Base-by-base conservation (phyloP, 1,140 invertebrate genomes). In the Berghia stephanieae region DNA sequence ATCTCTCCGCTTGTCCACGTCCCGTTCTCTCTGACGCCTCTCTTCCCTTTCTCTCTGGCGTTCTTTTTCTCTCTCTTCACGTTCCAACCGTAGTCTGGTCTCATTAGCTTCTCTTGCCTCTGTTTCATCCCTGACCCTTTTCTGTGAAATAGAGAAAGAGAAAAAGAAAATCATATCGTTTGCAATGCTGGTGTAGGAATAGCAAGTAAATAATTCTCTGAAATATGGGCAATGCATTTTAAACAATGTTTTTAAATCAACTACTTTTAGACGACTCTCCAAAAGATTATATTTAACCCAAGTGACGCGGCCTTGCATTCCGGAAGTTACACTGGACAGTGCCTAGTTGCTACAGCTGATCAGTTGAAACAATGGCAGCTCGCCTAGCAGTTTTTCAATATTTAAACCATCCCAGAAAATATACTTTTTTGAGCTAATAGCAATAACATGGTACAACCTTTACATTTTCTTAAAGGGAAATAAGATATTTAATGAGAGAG, bases 21-120 rank as follows among this genome's bases (percentile, higher is more conserved):
- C 81, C 60, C 78, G 77, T 52, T 80, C 80, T 43, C 76, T 84
- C 80, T 69, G 72, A 75, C 75, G 82, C 82, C 60, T 80, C 80
- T 82, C 79, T 75, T 83, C 82, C 68, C 81, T 71, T 90, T 85
- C 92, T 91, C 77, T 90, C 90, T 78, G 90, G 86, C 83, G 67
- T 72, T 85, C 83, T 70, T 82, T 85, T 68, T 87, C 84, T 42
- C 84, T 79, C n/a, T 85, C 83, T 78, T 87, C 86, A 44, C 83
- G 80, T 76, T 87, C 86, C 44, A 81, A 79, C 67, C 75, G 60
- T 8, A 85, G 89, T 44, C 81, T 91, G 34, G 82, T 76, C 52
- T 87, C 86, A 55, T 80, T 82, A 71, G 83, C 83, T 69, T 85
- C 83, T 80, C 67, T 69, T 34, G 78, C 87, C 82, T 79, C 83